Base-by-base conservation (phyloP, 2,797 vertebrate species). In the Scarus forsteni region DNA sequence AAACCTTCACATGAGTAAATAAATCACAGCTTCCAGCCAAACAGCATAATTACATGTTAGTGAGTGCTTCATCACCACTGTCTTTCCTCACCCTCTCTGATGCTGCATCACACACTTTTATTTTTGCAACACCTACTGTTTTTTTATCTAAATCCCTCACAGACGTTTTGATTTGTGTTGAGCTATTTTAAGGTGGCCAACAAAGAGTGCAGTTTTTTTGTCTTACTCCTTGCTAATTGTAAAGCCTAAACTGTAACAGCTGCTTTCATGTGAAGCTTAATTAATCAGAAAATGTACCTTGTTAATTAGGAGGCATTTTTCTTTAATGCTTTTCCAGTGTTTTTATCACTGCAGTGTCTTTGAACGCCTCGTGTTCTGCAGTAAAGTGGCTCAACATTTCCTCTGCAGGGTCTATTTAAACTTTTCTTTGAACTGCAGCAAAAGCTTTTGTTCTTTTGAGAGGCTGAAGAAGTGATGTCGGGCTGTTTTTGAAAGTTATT, bases 251-350 rank as follows among this genome's bases (percentile, higher is more conserved):
- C 51, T 56, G 16, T n/a, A 35, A 19, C 10, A 57, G 14, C 27
- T 63, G 42, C 27, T 38, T 63, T 69, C 50, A 56, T 45, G 12
- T 15, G 7, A 35, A 75, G 42, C 65, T 60, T 27, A 56, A 46
- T 42, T 19, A 3, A 51, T 7, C 52, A 40, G n/a, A 70, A 63
- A 45, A 39, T 62, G 35, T 56, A 40, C 59, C 69, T 66, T 59
- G 35, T 18, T 62, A 60, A 63, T 80, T 81, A 39, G 62, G 57
- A 64, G 52, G 16, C n/a, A 60, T 62, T 53, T 43, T 70, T 12
- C 49, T 74, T 52, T 50, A 69, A 77, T 66, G 54, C 72, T 53
- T 51, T 49, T 46, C 11, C 15, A 27, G 36, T 48, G 50, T 70
- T 51, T 6, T 11, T 66, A 61, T 67, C 40, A 16, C 44, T 10